Conservation (phyloP, 2,797 vertebrate species). For the Choloepus didactylus region DNA sequence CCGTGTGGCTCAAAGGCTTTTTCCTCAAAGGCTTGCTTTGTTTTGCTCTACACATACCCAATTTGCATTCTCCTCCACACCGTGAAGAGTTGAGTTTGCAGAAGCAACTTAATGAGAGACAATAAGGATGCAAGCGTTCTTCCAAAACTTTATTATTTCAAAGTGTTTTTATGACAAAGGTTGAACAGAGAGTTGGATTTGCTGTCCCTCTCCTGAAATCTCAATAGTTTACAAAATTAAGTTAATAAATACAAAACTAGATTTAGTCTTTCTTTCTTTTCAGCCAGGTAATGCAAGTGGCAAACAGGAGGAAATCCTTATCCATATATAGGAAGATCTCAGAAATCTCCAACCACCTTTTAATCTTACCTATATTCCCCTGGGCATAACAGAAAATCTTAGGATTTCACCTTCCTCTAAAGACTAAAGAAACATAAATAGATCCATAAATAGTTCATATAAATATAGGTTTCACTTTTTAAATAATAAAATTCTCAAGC, state of each 20-base stretch:
- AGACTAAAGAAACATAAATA: constrained; percentile 85
- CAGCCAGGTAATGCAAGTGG: neutral
- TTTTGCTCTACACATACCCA: neutral
- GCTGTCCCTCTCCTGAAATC: neutral
- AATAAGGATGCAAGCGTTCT: constrained; percentile 51
- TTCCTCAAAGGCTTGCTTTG: neutral
- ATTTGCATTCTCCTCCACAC: neutral
- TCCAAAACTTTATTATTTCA: constrained; percentile 57
- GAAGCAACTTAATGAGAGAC: constrained; percentile 21
- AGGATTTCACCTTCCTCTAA: constrained; percentile 17
- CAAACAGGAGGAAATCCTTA: neutral
- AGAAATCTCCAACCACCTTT: constrained; percentile 36
- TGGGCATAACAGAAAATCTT: constrained; percentile 13
- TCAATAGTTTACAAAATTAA: constrained; percentile 58
- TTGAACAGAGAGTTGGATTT: constrained; percentile 63
- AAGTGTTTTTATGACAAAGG: constrained; percentile 11
- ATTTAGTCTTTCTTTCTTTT: neutral
- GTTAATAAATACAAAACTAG: constrained; percentile 73
- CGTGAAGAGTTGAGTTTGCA: neutral
- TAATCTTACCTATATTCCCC: neutral
- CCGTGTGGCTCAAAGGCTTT: neutral
- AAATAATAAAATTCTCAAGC: constrained; percentile 75
- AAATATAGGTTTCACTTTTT: constrained; percentile 79
- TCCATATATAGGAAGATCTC: neutral
- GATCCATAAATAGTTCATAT: constrained; percentile 85